phyloP scores from a whole-genome alignment of 53 echinoderm and acorn worm species.

The Crossaster papposus region DNA sequence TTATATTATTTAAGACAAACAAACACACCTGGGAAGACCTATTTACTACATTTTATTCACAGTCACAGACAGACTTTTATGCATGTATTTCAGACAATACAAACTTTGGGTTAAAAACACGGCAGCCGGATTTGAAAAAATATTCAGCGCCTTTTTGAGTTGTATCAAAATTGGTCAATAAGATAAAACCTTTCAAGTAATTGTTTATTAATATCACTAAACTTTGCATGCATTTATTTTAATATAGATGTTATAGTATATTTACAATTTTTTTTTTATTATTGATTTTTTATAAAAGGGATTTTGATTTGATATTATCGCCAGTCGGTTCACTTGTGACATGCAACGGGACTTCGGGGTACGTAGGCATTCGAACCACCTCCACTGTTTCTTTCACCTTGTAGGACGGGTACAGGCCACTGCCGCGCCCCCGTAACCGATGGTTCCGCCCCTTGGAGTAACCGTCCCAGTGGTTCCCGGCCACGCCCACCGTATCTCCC shows the following conservation, averaged over 20 bases:
- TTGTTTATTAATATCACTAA: neutral
- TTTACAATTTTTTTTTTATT: neutral
- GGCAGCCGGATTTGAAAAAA: neutral
- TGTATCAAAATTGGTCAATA: conserved; percentile 15
- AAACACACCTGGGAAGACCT: no score
- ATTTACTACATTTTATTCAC: neutral
- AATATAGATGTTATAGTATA: no score
- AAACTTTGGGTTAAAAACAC: neutral
- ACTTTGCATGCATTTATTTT: neutral
- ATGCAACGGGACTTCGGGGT: conserved; percentile 62
- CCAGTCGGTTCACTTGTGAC: neutral
- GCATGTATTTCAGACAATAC: neutral
- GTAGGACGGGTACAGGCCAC: conserved; percentile 93
- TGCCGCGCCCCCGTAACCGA: conserved; percentile 40
- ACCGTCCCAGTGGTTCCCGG: conserved; percentile 97
- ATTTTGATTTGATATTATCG: neutral
- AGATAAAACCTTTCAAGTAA: neutral
- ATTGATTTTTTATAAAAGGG: neutral
- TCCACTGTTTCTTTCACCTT: conserved; percentile 87
- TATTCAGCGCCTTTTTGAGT: conserved; percentile 12
- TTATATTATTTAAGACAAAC: no score
- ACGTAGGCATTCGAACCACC: conserved; percentile 81
- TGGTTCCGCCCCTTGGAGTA: conserved; percentile 87
- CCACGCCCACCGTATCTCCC: conserved; percentile 84
- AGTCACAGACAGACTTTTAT: neutral